Conservation (phyloP, 2,888 invertebrate species). For the Nymphalis polychloros region DNA sequence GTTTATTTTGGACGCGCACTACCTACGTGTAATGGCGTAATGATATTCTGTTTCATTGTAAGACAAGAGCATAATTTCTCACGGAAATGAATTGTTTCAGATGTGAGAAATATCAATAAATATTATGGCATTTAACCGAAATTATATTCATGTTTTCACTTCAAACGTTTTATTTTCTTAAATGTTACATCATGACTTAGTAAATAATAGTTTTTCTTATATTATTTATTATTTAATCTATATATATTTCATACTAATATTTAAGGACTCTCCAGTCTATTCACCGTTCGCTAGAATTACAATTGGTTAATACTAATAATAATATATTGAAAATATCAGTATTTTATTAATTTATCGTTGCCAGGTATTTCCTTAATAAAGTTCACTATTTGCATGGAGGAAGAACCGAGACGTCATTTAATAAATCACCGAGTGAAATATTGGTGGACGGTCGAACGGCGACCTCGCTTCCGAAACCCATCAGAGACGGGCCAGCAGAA, state of each 20-base stretch:
- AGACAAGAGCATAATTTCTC: conserved; percentile 64
- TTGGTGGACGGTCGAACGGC: conserved; percentile 70
- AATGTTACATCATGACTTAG: too few species aligned
- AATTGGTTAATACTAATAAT: too few species aligned
- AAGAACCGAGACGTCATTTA: conserved; percentile 52
- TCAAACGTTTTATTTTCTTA: neutral
- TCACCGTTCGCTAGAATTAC: too few species aligned
- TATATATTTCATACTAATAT: too few species aligned
- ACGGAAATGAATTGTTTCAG: conserved; percentile 47
- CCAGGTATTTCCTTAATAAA: conserved; percentile 19
- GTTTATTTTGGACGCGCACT: conserved; percentile 64
- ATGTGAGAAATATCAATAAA: conserved; percentile 35
- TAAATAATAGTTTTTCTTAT: too few species aligned
- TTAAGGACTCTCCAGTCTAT: too few species aligned
- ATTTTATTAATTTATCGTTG: conserved; percentile 10
- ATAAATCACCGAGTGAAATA: conserved; percentile 70
- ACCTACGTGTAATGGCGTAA: conserved; percentile 58
- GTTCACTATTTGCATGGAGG: conserved; percentile 28
- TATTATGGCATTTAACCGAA: conserved; percentile 12
- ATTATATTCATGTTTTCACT: conserved; percentile 28
- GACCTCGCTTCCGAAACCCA: conserved; percentile 78
- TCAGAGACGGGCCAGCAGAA: conserved; percentile 64
- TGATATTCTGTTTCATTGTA: conserved; percentile 67
- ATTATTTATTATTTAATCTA: too few species aligned
- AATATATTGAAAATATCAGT: neutral